Evolutionary conservation across 2,797 vertebrate genomes (phyloP), one percentile per base, ranked within the genome.

Genomic region (Acropternis orthonyx): DNA sequence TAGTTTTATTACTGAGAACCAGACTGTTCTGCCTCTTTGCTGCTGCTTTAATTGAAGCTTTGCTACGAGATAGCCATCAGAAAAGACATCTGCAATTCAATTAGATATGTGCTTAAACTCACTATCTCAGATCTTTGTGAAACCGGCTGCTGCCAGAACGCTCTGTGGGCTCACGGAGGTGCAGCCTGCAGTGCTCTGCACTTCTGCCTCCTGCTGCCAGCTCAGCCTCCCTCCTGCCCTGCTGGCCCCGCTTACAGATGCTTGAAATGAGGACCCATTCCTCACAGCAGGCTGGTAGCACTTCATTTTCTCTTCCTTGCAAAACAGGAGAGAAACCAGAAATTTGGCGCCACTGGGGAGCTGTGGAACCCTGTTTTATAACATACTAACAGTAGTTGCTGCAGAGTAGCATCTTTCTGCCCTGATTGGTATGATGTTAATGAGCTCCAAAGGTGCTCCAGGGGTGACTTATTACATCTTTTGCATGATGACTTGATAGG

Each of bases 11-110:
- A 58, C 85, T 22, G 55, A 83, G 85, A 95, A 78, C 75, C 41
- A 86, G 85, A 82, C 85, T 30, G 66, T 73, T 89, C 89, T 94
- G 88, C 83, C 44, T 84, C 62, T 94, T 51, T 4, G 32, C 88
- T 92, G 69, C 87, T 79, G 91, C 79, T 92, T 90, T 91, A 92
- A 91, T 88, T 73, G 72, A 81, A 88, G 88, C 83, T 84, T 37
- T 79, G 92, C 82, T 92, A 36, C 69, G 83, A 88, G 93, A 95
- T 93, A 95, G 85, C 91, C 89, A 90, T 95, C 92, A 65, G 88
- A 82, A 90, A 77, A 91, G 91, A 73, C 83, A 96, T 96, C 94
- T 97, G 96, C 95, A 96, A 93, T 95, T 96, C 94, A 93, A 95
- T 95, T 89, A 94, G 88, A 52, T 87, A 69, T 93, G 89, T 88